These are phyloP conservation scores for Microplitis deprimator DNA, from an alignment of 2,888 invertebrate genomes.

Conservation along the genomic window DNA sequence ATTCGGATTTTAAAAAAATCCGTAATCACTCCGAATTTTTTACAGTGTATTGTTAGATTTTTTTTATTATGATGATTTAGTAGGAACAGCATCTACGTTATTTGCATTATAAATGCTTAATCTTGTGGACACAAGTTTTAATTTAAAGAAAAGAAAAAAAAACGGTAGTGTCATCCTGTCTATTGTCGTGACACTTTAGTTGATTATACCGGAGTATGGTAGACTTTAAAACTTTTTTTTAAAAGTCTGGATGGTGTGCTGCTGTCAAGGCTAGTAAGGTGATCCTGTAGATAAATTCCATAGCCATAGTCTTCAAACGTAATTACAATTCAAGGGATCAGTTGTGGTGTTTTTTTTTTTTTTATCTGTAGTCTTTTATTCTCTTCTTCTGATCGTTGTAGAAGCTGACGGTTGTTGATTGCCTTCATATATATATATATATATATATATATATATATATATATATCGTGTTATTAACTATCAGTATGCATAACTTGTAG, in stretches of 20 bases:
- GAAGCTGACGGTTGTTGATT: background rate
- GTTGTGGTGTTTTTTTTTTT: conserved; percentile 10
- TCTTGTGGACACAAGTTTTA: background rate
- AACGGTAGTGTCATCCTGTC: conserved; percentile 1
- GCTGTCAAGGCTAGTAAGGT: background rate
- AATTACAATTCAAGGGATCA: conserved; percentile 15
- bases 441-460: no score
- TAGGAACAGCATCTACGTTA: background rate
- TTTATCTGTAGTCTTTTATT: conserved; percentile 12
- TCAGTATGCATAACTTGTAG: background rate
- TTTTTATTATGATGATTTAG: background rate
- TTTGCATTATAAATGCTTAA: background rate
- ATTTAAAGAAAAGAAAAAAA: background rate
- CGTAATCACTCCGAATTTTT: background rate
- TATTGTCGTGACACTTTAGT: background rate
- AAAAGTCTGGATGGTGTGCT: background rate
- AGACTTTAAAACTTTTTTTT: background rate
- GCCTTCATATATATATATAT: background rate
- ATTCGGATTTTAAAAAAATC: no score
- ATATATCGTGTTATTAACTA: background rate
- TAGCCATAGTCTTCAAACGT: background rate
- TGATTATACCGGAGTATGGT: background rate
- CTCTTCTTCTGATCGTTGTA: conserved; percentile 1
- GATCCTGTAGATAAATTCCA: background rate
- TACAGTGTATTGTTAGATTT: background rate